Evolutionary conservation across 1,140 invertebrate genomes (phyloP).

Genomic region (Hypsibius dujardini): DNA sequence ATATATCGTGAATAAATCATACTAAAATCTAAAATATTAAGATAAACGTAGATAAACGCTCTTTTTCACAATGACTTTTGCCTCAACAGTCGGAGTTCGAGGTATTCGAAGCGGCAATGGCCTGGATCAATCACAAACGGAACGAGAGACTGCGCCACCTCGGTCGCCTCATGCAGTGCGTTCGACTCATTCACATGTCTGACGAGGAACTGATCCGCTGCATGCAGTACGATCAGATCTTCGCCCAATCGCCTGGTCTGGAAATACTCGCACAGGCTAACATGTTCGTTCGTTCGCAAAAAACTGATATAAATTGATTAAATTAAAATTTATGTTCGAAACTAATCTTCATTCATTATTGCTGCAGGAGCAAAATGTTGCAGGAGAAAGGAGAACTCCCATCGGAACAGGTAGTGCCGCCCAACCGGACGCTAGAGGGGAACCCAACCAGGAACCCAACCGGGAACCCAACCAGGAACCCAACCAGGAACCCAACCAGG

Average conservation of each 20-base stretch:
- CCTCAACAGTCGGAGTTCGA: conserved; percentile 11
- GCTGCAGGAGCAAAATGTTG: conserved; percentile 3
- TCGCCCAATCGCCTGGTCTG: not conserved
- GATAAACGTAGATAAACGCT: too few relatives aligned
- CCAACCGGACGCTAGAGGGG: too few relatives aligned
- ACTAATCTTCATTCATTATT: not conserved
- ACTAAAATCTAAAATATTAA: too few relatives aligned
- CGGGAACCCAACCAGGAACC: too few relatives aligned
- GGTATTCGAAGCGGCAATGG: conserved; percentile 15
- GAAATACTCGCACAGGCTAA: conserved; percentile 15
- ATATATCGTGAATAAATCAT: too few relatives aligned
- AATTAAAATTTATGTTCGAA: not conserved
- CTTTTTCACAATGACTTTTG: not conserved
- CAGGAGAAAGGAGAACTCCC: not conserved
- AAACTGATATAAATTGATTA: not conserved
- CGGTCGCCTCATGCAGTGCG: not conserved
- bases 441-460: too few relatives aligned
- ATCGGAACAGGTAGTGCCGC: not conserved
- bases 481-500: too few relatives aligned
- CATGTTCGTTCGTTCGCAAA: conserved; percentile 3
- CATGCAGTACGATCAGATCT: conserved; percentile 12
- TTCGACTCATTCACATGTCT: conserved; percentile 8
- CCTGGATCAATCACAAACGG: conserved; percentile 10
- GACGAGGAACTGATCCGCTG: conserved; percentile 12
- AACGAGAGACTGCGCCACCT: not conserved